Percentiles rank a stretch among this genome's conserved stretches.
Evolutionary conservation across 2,113 vertebrate genomes (phyloP).

Genomic region (Leiothrix lutea): DNA sequence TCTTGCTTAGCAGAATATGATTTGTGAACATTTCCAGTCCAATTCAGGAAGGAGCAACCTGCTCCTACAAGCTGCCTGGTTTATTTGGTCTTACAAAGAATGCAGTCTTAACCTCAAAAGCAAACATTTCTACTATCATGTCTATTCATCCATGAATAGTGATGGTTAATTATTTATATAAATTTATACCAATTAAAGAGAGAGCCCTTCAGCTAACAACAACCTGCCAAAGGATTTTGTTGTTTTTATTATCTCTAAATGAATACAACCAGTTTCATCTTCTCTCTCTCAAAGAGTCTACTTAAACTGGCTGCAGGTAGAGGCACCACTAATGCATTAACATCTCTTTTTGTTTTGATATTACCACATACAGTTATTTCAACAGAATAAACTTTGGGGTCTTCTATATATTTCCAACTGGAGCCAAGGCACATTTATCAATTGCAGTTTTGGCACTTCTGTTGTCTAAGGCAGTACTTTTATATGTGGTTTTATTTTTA

Average conservation of each 20-base stretch:
- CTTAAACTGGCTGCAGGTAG: neutral
- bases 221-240: neutral
- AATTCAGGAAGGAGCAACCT: neutral
- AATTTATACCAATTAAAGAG: neutral
- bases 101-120: neutral
- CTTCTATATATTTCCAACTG: neutral
- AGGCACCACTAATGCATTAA: neutral
- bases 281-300: neutral
- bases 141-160: neutral
- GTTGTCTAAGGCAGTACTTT: neutral
- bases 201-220: neutral
- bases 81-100: neutral
- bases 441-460: neutral
- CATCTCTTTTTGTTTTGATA: neutral
- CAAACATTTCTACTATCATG: neutral
- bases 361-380: neutral
- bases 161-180: constrained; percentile 7
- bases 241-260: neutral
- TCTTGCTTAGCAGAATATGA: neutral
- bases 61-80: neutral
- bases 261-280: neutral
- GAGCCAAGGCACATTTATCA: neutral
- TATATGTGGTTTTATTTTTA: neutral
- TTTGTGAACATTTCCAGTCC: neutral
- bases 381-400: neutral